Evolutionary conservation across 2,888 invertebrate species (phyloP).

Genomic region (Eucera pruinosa): DNA sequence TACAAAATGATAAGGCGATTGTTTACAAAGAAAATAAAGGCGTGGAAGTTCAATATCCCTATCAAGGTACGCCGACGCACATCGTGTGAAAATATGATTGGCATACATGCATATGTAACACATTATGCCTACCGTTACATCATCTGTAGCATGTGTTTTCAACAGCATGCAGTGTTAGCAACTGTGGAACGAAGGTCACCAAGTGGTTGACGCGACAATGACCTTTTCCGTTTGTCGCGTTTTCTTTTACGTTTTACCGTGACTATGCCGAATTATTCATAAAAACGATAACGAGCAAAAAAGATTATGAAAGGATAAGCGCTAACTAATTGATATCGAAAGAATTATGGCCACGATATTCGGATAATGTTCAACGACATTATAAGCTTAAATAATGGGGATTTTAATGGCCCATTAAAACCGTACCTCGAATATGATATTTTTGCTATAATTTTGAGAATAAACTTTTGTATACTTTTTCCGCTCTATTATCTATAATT

Average conservation of each 20-base stretch:
- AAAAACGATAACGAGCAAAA: not conserved
- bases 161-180: conserved; percentile 49
- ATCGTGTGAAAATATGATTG: conserved; percentile 43
- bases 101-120: conserved; percentile 46
- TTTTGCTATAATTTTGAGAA: too few relatives aligned
- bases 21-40: not conserved
- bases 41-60: conserved; percentile 5
- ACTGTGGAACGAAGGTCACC: conserved; percentile 58
- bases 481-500: too few relatives aligned
- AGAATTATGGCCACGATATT: too few relatives aligned
- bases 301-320: too few relatives aligned
- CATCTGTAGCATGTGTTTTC: conserved; percentile 54
- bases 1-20: not conserved
- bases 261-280: not conserved
- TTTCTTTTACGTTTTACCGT: not conserved
- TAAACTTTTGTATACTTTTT: too few relatives aligned
- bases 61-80: conserved; percentile 10
- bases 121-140: conserved; percentile 53
- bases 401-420: too few relatives aligned
- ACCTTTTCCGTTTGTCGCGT: conserved; percentile 56
- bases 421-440: too few relatives aligned
- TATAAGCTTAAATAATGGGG: too few relatives aligned
- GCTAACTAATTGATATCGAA: too few relatives aligned
- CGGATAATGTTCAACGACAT: too few relatives aligned
- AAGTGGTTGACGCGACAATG: conserved; percentile 66